A percentile compares a stretch with the other conserved stretches of the same genome.
phyloP scores from a whole-genome alignment of 2,113 vertebrate species.

The Lagopus leucura region DNA sequence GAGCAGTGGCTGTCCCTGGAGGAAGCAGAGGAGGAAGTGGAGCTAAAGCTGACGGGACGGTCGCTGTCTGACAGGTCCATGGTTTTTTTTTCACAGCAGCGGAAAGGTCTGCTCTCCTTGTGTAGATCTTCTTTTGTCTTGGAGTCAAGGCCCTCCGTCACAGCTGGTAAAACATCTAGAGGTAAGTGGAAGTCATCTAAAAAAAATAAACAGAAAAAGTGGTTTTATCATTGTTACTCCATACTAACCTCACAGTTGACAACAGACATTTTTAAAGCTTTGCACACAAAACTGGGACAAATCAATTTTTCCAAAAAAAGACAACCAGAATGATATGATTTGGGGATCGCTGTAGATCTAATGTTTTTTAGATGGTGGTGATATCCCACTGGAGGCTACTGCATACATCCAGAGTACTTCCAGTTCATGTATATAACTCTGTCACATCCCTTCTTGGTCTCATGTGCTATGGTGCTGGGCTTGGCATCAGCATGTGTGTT shows the following conservation, averaged over 20 bases:
- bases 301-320: background rate
- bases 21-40: conserved; percentile 95
- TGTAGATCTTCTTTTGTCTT: conserved; percentile 77
- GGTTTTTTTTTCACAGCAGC: conserved; percentile 80
- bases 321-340: fast-evolving
- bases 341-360: background rate
- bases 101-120: conserved; percentile 68
- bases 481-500: background rate
- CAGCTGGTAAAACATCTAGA: conserved; percentile 82
- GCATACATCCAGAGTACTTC: background rate
- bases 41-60: conserved; percentile 94
- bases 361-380: background rate
- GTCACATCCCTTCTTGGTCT: background rate
- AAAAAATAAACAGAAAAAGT: conserved; percentile 26
- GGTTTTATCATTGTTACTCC: background rate
- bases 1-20: conserved; percentile 97
- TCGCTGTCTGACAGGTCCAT: conserved; percentile 94
- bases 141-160: conserved; percentile 79
- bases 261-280: background rate
- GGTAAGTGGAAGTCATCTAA: conserved; percentile 86
- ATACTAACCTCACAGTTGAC: background rate
- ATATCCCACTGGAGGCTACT: background rate
- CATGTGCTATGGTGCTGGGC: fast-evolving
- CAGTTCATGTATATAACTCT: background rate
- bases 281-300: background rate